Conservation (phyloP, 35 echinoderm and acorn worm species). For the Acanthaster planci region DNA sequence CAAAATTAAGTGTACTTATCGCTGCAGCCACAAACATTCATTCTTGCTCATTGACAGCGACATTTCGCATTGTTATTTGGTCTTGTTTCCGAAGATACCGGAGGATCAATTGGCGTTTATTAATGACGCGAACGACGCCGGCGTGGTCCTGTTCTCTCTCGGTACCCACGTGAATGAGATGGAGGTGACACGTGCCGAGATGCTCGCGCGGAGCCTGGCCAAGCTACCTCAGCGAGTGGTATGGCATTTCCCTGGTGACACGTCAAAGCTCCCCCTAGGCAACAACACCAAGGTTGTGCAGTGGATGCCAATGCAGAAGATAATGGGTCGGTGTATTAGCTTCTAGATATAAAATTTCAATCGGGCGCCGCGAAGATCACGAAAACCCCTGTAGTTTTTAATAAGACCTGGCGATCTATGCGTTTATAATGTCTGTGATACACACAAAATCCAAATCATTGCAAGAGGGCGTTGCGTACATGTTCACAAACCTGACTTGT, state of each 20-base stretch:
- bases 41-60: too few species aligned
- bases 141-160: constrained; percentile 66
- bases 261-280: not conserved
- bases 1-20: too few species aligned
- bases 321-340: constrained; percentile 50
- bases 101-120: constrained; percentile 60
- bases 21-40: too few species aligned
- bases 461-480: too few species aligned
- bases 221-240: constrained; percentile 67
- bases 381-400: too few species aligned
- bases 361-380: too few species aligned
- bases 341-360: too few species aligned
- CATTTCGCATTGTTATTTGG: too few species aligned
- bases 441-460: too few species aligned
- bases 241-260: constrained; percentile 47
- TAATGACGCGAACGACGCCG: constrained; percentile 51
- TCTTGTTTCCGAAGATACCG: not conserved
- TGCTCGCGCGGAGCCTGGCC: constrained; percentile 61
- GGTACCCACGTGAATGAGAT: constrained; percentile 71
- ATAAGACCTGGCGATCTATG: too few species aligned
- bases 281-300: constrained; percentile 66
- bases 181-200: constrained; percentile 38
- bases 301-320: constrained; percentile 74
- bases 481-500: too few species aligned
- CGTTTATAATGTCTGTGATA: too few species aligned